phyloP scores from a whole-genome alignment of 1,140 invertebrate genomes.

The Lethocerus indicus region DNA sequence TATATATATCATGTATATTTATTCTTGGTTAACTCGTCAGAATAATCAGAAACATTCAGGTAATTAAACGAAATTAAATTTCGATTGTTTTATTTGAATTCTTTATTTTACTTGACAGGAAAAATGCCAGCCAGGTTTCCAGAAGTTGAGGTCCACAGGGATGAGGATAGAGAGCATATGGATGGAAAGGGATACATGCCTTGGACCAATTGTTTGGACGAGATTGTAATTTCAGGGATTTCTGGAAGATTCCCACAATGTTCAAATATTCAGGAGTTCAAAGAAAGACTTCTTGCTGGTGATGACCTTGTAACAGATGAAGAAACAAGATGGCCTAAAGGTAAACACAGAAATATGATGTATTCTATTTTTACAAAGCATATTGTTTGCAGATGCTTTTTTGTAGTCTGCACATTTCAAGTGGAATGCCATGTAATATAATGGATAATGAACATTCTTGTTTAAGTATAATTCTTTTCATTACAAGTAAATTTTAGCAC shows the following conservation, averaged over 20 bases:
- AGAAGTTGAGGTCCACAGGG: conserved; percentile 21
- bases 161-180: conserved; percentile 3
- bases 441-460: background rate
- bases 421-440: background rate
- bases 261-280: conserved; percentile 74
- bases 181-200: background rate
- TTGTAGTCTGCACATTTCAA: background rate
- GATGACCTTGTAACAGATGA: conserved; percentile 81
- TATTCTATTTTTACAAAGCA: background rate
- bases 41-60: no score
- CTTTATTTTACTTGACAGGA: no score
- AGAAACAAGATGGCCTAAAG: conserved; percentile 57
- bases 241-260: conserved; percentile 82
- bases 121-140: conserved; percentile 43
- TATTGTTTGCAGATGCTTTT: background rate
- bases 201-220: conserved; percentile 28
- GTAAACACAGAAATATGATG: conserved; percentile 21
- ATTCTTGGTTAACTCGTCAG: no score
- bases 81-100: no score
- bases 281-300: conserved; percentile 63
- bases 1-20: no score
- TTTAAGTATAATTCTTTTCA: background rate
- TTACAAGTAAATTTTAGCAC: background rate
- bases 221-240: conserved; percentile 76
- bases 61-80: no score